Evolutionary conservation across 2,113 vertebrate species (phyloP).

Genomic region (Clarias magur): DNA sequence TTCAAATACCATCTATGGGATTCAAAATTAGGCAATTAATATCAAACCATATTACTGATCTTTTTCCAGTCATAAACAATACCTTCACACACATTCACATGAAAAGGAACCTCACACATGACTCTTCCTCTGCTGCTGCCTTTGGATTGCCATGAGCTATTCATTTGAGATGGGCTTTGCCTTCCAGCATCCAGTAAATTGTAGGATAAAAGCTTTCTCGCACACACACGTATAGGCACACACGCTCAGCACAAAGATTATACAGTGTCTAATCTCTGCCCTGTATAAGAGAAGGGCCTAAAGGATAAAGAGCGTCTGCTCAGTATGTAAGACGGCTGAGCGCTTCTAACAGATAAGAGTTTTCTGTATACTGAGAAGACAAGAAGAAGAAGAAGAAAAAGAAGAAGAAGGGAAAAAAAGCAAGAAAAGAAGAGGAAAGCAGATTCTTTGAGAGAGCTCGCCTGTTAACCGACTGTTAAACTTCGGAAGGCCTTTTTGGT

Average conservation of each 20-base stretch:
- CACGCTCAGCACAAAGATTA: conserved; percentile 39
- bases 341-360: conserved; percentile 40
- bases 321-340: conserved; percentile 41
- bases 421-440: background rate
- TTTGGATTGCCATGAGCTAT: conserved; percentile 15
- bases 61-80: conserved; percentile 6
- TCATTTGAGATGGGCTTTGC: conserved; percentile 35
- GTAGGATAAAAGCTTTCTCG: conserved; percentile 47
- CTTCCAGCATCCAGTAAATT: conserved; percentile 44
- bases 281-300: conserved; percentile 44
- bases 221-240: background rate
- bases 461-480: conserved; percentile 13
- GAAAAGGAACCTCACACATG: background rate
- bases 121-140: conserved; percentile 4
- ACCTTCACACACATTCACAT: background rate
- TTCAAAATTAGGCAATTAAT: background rate
- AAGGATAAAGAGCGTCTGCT: conserved; percentile 50
- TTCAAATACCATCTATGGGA: background rate
- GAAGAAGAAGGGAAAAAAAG: background rate
- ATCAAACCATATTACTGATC: background rate
- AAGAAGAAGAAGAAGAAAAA: background rate
- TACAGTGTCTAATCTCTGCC: conserved; percentile 43
- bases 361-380: conserved; percentile 38
- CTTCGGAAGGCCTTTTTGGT: conserved; percentile 10
- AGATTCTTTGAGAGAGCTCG: conserved; percentile 32